Base-by-base conservation (phyloP, 1,140 invertebrate genomes). In the Wiebesia pumilae region DNA sequence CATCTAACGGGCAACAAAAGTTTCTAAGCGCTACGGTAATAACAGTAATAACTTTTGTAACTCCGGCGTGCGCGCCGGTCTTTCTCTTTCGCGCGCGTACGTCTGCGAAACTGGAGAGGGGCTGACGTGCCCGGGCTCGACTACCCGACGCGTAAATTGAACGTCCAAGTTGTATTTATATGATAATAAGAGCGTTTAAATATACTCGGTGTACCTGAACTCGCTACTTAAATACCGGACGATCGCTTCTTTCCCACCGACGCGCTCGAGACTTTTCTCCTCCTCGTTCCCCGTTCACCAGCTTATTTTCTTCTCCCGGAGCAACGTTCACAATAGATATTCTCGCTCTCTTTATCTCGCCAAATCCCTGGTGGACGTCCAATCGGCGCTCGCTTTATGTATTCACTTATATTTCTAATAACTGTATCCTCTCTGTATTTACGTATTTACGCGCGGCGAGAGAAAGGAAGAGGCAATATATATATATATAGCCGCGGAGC, bases 151-250 rank as follows among this genome's bases (percentile, higher is more conserved):
- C 91, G 93, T 93, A 93, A 94, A 94, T 94, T 94, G 92, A 93
- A 93, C 93, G 92, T 93, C 92, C 93, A 93, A 94, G 91, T 94
- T 93, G 93, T 94, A 94, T 94, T 94, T 94, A 93, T 94, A 94
- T 93, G 93, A 93, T 94, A 94, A 94, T 94, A 94, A 94, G 93
- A 92, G 90, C 91, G 93, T 93, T 93, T 93, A 93, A 94, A 94
- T 93, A 93, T 93, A 93, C 91, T 91, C 79, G 90, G 91, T 94
- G 91, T 92, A 91, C 90, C 91, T 91, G 92, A 93, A 93, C 92
- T 93, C 89, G 91, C 91, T 93, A 92, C 92, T 93, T 93, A 93
- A 93, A 94, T 92, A 93, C 90, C 92, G 90, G 89, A 91, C 92
- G 92, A 93, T 93, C 92, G 54, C 33, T 38, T 6, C 33, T 62